Evolutionary conservation across 2,113 vertebrate genomes (phyloP).

Genomic region (Oceanodroma tethys): DNA sequence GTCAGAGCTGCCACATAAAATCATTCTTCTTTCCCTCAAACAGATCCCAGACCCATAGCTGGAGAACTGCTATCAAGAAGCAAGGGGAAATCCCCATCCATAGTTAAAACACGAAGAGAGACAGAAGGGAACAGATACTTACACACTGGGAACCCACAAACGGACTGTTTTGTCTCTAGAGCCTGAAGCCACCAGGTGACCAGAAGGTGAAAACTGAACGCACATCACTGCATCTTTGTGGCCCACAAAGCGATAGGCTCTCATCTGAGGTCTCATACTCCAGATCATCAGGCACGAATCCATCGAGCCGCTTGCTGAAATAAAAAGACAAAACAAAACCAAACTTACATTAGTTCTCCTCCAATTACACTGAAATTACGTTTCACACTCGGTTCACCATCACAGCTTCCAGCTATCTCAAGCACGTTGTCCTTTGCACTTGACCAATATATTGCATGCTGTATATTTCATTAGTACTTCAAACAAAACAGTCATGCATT

Average conservation of each 20-base stretch:
- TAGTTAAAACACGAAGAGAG: background rate
- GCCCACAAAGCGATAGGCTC: constrained; percentile 90
- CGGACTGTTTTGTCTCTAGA: constrained; percentile 96
- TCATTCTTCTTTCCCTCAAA: background rate
- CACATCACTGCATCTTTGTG: constrained; percentile 89
- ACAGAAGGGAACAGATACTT: constrained; percentile 44
- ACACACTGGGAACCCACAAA: constrained; percentile 94
- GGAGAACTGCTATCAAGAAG: background rate
- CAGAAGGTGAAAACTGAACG: constrained; percentile 94
- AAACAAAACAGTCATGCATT: background rate
- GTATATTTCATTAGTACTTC: background rate
- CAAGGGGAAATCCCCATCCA: background rate
- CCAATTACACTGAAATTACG: background rate
- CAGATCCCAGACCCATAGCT: background rate
- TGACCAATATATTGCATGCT: background rate
- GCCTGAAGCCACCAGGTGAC: constrained; percentile 90
- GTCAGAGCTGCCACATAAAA: background rate
- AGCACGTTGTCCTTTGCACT: background rate
- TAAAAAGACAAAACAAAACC: background rate
- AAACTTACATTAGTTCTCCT: background rate
- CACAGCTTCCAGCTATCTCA: background rate
- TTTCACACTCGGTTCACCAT: background rate
- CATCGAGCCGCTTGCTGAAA: constrained; percentile 89
- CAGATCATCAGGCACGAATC: constrained; percentile 94
- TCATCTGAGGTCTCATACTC: constrained; percentile 91